Percentiles rank a stretch among this genome's conserved stretches.
These are phyloP conservation scores for Polylopha cassiicola DNA, from an alignment of 2,888 invertebrate genomes.

Conservation along the genomic window DNA sequence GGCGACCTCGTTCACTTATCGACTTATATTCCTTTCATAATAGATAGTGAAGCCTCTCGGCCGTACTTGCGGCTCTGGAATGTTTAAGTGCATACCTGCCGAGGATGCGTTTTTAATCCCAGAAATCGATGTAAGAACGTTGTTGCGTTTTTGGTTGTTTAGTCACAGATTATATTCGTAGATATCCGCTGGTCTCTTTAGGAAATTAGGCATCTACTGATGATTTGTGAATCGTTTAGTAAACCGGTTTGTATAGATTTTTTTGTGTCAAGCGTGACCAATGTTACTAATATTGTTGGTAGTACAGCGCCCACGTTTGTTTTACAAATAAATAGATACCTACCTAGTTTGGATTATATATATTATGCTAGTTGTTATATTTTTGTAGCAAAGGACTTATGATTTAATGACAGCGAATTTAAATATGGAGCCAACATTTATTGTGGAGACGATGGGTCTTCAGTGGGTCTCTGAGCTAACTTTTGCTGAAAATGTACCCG, in stretches of 20 bases:
- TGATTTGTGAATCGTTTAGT: too few species aligned
- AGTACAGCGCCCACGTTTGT: too few species aligned
- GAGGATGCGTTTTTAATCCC: conserved; percentile 78
- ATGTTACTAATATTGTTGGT: too few species aligned
- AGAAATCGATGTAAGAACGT: conserved; percentile 56
- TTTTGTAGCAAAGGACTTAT: conserved; percentile 72
- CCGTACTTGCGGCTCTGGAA: conserved; percentile 69
- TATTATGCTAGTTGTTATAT: not conserved
- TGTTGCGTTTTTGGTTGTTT: not conserved
- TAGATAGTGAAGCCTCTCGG: conserved; percentile 78
- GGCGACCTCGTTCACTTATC: conserved; percentile 1
- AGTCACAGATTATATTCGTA: not conserved
- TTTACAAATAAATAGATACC: too few species aligned
- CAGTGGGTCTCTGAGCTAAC: conserved; percentile 74
- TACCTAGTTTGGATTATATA: too few species aligned
- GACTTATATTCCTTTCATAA: conserved; percentile 1
- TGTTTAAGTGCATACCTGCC: conserved; percentile 71
- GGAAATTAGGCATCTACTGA: too few species aligned
- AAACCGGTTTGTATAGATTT: too few species aligned
- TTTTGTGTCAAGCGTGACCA: too few species aligned
- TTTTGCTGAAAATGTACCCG: conserved; percentile 64
- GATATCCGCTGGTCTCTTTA: too few species aligned
- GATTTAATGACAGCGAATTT: conserved; percentile 77
- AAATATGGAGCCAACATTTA: conserved; percentile 77
- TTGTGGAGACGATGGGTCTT: conserved; percentile 68